Percentiles rank a stretch among this genome's conserved stretches.
phyloP scores from a whole-genome alignment of 2,888 invertebrate species.

The Acleris emargana region DNA sequence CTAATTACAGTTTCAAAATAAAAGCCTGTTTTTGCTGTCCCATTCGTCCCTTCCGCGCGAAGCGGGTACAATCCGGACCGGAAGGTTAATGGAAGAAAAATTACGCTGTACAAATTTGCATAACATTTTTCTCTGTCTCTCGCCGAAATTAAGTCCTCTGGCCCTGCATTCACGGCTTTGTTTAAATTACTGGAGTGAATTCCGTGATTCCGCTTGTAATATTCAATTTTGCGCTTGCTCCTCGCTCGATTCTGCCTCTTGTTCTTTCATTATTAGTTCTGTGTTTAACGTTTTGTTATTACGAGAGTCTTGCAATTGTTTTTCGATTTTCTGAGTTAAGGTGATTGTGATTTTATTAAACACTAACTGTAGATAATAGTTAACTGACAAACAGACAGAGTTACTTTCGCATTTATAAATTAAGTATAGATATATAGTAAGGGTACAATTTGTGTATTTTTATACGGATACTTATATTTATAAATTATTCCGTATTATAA shows the following conservation, averaged over 20 bases:
- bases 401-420: too few species aligned
- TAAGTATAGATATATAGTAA: too few species aligned
- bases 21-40: conserved; percentile 71
- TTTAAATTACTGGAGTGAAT: conserved; percentile 76
- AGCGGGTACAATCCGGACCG: conserved; percentile 58
- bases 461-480: too few species aligned
- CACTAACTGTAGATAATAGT: too few species aligned
- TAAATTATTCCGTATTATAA: too few species aligned
- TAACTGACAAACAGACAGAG: too few species aligned
- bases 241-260: conserved; percentile 31
- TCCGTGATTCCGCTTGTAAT: conserved; percentile 69
- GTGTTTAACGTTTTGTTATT: conserved; percentile 31
- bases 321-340: background rate
- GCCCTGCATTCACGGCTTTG: conserved; percentile 71
- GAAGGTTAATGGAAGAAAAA: conserved; percentile 81
- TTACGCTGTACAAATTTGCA: conserved; percentile 82
- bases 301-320: conserved; percentile 2
- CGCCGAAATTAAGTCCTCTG: conserved; percentile 74
- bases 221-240: conserved; percentile 46
- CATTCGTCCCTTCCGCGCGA: conserved; percentile 59
- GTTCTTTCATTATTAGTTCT: conserved; percentile 30
- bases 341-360: too few species aligned
- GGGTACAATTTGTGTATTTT: too few species aligned
- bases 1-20: conserved; percentile 79
- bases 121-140: conserved; percentile 77